Evolutionary conservation across 2,888 invertebrate species (phyloP), one percentile per base, ranked within the genome.

Genomic region (Drosophila putrida): DNA sequence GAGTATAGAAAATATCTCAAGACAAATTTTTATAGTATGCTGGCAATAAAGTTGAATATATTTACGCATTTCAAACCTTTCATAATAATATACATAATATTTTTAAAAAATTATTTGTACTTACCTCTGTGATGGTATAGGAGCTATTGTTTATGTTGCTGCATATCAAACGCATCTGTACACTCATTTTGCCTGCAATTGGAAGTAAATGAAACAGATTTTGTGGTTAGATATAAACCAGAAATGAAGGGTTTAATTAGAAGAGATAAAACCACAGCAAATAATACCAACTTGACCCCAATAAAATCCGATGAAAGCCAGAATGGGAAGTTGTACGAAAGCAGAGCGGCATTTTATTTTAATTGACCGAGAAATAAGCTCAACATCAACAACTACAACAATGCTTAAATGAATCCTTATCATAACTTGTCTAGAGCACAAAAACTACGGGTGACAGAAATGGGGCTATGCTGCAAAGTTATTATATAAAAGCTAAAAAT

Each of bases 131-230:
- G 49, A 89, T 82, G 43, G 68, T 76, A 58, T 82, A 84, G 62
- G 69, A 77, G 53, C 66, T 75, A 64, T 87, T 75, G 6, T 71
- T 86, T 55, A 61, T 71, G 61, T 74, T 80, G 76, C 88, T 90
- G 78, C 91, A 91, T 75, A 91, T 85, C 72, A 91, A 74, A 33
- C 90, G 91, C 79, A 92, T 81, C 63, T 91, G 91, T 13, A 91
- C 90, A 69, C 90, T 91, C 64, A 91, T 84, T 47, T 76, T 75
- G 71, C 89, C 91, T 91, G 83, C 9, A 79, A 79, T 73, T 47
- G 6, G 13, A 67, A 72, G 46, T 50, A 64, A 71, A 69, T 50
- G 46, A 54, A 70, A 69, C 38, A 46, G 60, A 73, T 60, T 61
- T 58, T 71, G 73, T 63, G 67, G 65, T 67, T 67, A 63, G 43